Evolutionary conservation across 2,888 invertebrate species (phyloP), one percentile per base, ranked within the genome.

Genomic region (Pterostichus niger): DNA sequence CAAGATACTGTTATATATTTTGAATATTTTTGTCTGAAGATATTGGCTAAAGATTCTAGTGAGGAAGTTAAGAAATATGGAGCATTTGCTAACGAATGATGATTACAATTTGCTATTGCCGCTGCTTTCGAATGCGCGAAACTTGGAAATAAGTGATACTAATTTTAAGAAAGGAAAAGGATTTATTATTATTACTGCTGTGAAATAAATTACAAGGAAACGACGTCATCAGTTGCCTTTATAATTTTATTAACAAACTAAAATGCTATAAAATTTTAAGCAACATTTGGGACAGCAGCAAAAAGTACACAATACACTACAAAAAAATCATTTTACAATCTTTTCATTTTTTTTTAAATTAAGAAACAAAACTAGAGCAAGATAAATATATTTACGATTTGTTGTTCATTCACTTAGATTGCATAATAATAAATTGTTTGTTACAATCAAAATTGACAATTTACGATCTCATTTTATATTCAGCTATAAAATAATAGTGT

Each of bases 111-210:
- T 17, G 56, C 56, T 56, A 17, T 56, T 56, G 56, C 17, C 13
- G 56, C 56, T 17, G 56, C 56, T 56, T 56, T 56, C 56, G 56
- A 56, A 56, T 56, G 56, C 56, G 56, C 56, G 17, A 56, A 56
- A 17, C 17, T 11, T 49, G n/a, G 49, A 49, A 49, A 49, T 40
- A 40, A 40, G 40, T 49, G 49, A 49, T 49, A 49, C 49, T 49
- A 49, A 49, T 49, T 49, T 49, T 13, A 10, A n/a, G 49, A 40
- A 40, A 40, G 40, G 40, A 40, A 49, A 49, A 49, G 49, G 49
- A 49, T 49, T 49, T 11, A 11, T n/a, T 5, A 49, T 49, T n/a
- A 9, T 9, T 40, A 40, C 40, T 49, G 13, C 49, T 49, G 49
- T 49, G 49, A 2, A 49, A 49, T 49, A 49, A 40, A 40, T 40